Evolutionary conservation across 2,113 vertebrate species (phyloP), one percentile per base, ranked within the genome.

Genomic region (Cynoglossus semilaevis): DNA sequence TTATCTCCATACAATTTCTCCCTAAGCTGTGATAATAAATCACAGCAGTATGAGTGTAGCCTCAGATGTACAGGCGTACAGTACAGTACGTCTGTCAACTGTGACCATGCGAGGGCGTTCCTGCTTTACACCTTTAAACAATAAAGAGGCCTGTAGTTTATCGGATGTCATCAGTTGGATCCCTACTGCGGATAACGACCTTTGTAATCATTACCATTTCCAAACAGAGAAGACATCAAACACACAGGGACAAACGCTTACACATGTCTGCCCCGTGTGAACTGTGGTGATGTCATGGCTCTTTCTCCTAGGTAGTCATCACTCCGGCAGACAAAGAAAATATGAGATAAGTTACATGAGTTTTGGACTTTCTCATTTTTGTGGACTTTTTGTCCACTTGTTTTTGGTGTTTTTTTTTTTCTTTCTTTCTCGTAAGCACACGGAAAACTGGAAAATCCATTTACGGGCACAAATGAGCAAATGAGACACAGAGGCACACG

Each of bases 381-480:
- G 10, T 16, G 47, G 10, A 13, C 14, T 38, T 1, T 0, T 13
- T 47, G n/a, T 49, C 15, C 19, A 43, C 5, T 29, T 5, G 2
- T 4, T 52, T 53, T 13, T 60, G 52, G 11, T 40, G 43, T 48
- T 57, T 70, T 73, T 38, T 3, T 5, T 38, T 38, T 13, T 60
- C 52, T 11, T 41, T 41, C 46, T 58, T 70, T 73, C 63, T 58
- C 8, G 47, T 55, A 49, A 69, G 15, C 0, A 1, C 0, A 0
- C 5, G 37, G 34, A 15, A 43, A 8, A 65, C 48, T 19, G 18
- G 62, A 61, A 11, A 59, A 49, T 17, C 35, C 8, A 34, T 8
- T 80, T 71, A 51, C 66, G 22, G 68, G 79, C 50, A 76, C 35
- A 40, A 43, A 43, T 76, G 60, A 63, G 63, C n/a, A 44, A 57